Evolutionary conservation across 2,888 invertebrate genomes (phyloP).

Genomic region (Formica aserva): DNA sequence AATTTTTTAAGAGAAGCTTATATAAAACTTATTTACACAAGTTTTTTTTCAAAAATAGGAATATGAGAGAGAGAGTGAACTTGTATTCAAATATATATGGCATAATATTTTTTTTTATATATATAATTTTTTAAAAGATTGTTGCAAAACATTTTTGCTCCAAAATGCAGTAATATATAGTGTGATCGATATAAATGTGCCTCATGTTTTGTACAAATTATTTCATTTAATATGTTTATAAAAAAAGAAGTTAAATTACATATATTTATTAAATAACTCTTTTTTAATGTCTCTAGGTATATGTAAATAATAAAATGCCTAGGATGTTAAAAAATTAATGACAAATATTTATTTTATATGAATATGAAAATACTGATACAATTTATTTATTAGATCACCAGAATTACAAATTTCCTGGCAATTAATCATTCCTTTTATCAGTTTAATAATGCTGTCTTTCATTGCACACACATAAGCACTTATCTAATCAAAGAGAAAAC

Average conservation of each 20-base stretch:
- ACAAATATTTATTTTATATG: not conserved
- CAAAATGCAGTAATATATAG: not conserved
- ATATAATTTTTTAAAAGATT: not conserved
- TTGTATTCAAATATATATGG: not conserved
- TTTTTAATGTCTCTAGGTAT: not conserved
- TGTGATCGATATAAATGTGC: not conserved
- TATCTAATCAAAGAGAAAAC: slow-evolving; percentile 19
- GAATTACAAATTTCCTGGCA: not conserved
- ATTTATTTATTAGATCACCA: slow-evolving; percentile 11
- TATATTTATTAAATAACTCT: not conserved
- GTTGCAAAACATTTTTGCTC: slow-evolving; percentile 2
- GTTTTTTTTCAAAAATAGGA: not conserved
- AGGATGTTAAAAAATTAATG: not conserved
- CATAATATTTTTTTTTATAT: not conserved
- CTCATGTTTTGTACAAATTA: not conserved
- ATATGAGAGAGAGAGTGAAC: not conserved
- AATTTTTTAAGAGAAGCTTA: not conserved
- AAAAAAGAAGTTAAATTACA: not conserved
- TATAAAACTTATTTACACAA: not conserved
- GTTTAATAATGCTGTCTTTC: not conserved
- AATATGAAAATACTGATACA: not conserved
- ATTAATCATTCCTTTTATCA: not conserved
- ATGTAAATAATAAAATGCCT: slow-evolving; percentile 15
- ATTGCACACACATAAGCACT: not conserved
- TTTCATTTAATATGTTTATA: not conserved